A percentile compares a stretch with the other conserved stretches of the same genome.
Evolutionary conservation across 1,140 invertebrate genomes (phyloP).

Genomic region (Heliconius melpomene): DNA sequence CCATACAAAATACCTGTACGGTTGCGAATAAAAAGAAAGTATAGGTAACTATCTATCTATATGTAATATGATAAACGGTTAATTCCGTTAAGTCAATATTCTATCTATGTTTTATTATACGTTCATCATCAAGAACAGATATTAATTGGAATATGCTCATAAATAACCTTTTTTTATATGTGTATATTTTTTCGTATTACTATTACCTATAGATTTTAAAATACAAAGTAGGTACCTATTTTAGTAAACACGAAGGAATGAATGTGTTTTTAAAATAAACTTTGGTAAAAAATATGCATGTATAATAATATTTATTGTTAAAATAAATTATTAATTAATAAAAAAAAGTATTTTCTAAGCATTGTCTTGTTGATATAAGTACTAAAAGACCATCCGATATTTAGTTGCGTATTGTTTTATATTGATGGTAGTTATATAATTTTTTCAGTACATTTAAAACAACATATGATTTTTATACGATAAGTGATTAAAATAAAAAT

Average conservation of each 20-base stretch:
- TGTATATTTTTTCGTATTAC: no score
- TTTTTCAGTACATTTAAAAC: not conserved
- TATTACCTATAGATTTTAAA: no score
- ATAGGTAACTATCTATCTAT: not conserved
- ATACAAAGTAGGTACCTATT: no score
- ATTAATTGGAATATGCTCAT: slow-evolving; percentile 3
- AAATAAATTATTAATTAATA: no score
- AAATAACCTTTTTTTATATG: no score
- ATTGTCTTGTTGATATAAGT: no score
- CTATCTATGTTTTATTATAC: not conserved
- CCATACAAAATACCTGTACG: not conserved
- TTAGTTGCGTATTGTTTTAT: not conserved
- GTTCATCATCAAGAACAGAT: not conserved
- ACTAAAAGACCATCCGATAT: not conserved
- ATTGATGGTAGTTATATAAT: not conserved
- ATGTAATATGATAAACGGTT: not conserved
- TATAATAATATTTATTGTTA: no score
- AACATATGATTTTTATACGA: not conserved
- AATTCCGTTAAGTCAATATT: slow-evolving; percentile 11
- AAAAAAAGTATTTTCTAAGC: no score
- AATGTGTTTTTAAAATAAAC: no score
- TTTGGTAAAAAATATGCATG: no score
- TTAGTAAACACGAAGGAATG: no score
- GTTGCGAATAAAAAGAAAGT: not conserved
- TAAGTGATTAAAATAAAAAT: no score